Conservation (phyloP, 2,797 vertebrate species). For the Tauraco hartlaubi region DNA sequence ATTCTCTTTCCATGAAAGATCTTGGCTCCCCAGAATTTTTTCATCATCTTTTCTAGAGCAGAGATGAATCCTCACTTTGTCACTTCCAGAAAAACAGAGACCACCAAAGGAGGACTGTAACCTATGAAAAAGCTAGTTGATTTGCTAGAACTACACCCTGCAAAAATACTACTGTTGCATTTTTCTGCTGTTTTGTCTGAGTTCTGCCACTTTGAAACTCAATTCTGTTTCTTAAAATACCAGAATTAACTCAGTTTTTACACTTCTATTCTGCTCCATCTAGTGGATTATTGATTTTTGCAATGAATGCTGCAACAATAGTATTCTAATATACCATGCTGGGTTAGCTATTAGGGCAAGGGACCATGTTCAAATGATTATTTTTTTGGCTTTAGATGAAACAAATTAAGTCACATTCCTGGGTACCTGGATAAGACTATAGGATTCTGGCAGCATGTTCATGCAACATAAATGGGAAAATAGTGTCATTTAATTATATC, state of each 20-base stretch:
- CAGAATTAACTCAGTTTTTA: conserved; percentile 43
- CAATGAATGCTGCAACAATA: conserved; percentile 33
- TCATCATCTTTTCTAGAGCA: neutral
- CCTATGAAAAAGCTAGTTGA: neutral
- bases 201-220: neutral
- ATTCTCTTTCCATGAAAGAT: neutral
- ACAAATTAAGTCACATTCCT: conserved; percentile 49
- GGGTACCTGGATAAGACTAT: conserved; percentile 41
- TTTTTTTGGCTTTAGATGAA: conserved; percentile 55
- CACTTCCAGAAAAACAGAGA: neutral
- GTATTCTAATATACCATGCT: neutral
- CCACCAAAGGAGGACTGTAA: neutral
- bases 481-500: conserved; percentile 40
- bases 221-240: conserved; percentile 1
- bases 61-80: neutral
- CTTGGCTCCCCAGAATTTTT: neutral
- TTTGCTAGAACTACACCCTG: neutral
- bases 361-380: conserved; percentile 40
- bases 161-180: neutral
- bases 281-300: conserved; percentile 72
- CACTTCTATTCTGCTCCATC: conserved; percentile 74
- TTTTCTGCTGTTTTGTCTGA: neutral
- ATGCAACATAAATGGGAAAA: conserved; percentile 33
- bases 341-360: conserved; percentile 28
- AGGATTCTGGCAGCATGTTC: conserved; percentile 21